Evolutionary conservation across 2,113 vertebrate genomes (phyloP).

Genomic region (Meles meles): DNA sequence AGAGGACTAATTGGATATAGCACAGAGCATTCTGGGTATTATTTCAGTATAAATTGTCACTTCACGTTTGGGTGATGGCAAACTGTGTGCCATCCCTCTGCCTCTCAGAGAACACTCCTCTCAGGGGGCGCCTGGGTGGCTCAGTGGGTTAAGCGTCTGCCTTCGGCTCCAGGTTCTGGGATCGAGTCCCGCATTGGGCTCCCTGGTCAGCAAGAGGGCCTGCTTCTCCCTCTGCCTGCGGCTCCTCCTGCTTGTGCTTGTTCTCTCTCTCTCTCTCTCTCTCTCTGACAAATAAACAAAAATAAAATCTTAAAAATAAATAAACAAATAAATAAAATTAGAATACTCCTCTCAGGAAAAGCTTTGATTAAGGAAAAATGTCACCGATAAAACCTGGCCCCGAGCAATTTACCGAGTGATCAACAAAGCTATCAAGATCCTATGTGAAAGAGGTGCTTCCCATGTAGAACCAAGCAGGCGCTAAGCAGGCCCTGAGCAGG

Average conservation of each 20-base stretch:
- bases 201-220: too few relatives aligned
- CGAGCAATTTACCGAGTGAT: background rate
- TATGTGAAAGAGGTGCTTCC: background rate
- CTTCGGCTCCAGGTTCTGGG: too few relatives aligned
- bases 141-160: too few relatives aligned
- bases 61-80: background rate
- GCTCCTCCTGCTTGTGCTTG: too few relatives aligned
- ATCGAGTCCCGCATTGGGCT: too few relatives aligned
- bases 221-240: too few relatives aligned
- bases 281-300: too few relatives aligned
- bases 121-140: background rate
- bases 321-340: too few relatives aligned
- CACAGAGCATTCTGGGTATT: background rate
- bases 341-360: background rate
- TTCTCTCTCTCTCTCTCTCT: too few relatives aligned
- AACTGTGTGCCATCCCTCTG: background rate
- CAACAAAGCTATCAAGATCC: background rate
- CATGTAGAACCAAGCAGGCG: background rate
- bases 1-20: background rate
- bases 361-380: background rate
- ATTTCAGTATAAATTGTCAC: background rate
- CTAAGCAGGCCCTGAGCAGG: fast-evolving
- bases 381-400: background rate
- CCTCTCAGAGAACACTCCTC: background rate
- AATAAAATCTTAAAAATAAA: too few relatives aligned